Base-by-base conservation (phyloP, 1,140 invertebrate species). In the Branchinecta lindahli region DNA sequence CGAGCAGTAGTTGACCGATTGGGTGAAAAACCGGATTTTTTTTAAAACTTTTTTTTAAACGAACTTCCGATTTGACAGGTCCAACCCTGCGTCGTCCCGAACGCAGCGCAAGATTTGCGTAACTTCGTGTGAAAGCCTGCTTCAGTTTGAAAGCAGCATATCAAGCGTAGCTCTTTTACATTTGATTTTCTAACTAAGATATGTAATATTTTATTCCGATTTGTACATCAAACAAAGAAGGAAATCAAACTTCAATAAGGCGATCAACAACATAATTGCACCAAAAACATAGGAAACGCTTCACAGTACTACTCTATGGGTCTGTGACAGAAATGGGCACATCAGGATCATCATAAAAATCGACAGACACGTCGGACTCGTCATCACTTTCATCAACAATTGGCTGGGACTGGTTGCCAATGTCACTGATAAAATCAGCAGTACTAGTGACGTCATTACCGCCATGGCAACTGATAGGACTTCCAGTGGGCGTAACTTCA, bases 221-320 rank as follows among this genome's bases (percentile, higher is more conserved):
- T 33, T 33, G 33, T 33, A 33, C 33, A 33, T 33, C 33, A 33
- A 33, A 33, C 33, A 33, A 33, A 61, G 18, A 61, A 61, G 52
- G 18, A 61, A 61, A 61, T 61, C 52, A 61, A 61, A 61, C 52
- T 61, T 61, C 52, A 61, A 61, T 15, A 61, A 20, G 12, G 52
- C 52, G 52, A 61, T 15, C 52, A 61, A 61, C 12, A 61, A 61
- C 12, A 61, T 61, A 61, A 61, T 61, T 61, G 52, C 52, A 61
- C 52, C 52, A 61, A 20, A 61, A 33, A 33, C 33, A 33, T 33
- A 33, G 33, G 2, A 1, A 33, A 33, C 33, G 33, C 33, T 33
- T 33, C 33, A 33, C 33, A 33, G 33, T 33, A 5, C 33, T 33
- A 33, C 33, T 15, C 52, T 61, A 61, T 61, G 52, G 52, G 6